These are phyloP conservation scores for Protobothrops mucrosquamatus DNA, from an alignment of 2,113 vertebrate genomes.

Conservation along the genomic window DNA sequence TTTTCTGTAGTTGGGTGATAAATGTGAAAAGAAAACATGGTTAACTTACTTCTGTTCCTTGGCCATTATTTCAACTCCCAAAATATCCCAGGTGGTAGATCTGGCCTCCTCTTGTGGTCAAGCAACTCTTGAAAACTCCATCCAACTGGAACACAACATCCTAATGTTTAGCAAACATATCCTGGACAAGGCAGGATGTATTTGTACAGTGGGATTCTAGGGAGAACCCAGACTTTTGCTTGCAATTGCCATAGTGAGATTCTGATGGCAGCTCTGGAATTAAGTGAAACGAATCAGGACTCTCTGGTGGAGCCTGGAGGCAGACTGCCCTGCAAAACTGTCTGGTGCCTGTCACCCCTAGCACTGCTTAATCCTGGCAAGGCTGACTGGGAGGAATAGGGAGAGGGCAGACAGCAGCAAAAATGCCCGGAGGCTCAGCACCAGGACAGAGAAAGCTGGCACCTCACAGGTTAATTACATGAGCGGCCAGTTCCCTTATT, in stretches of 20 bases:
- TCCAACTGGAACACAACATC: background rate
- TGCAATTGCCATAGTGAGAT: background rate
- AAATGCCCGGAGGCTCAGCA: accelerated
- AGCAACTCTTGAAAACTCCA: background rate
- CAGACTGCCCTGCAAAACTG: background rate
- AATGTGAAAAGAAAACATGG: background rate
- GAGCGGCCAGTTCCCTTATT: slow-evolving; percentile 36
- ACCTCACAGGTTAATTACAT: slow-evolving; percentile 39
- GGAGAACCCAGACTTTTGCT: background rate
- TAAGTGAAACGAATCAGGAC: background rate
- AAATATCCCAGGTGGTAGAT: background rate
- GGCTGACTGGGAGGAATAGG: accelerated
- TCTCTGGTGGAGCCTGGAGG: background rate
- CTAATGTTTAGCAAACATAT: background rate
- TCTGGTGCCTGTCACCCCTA: background rate
- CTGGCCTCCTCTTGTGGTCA: background rate
- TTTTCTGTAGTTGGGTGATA: background rate
- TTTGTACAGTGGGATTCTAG: background rate
- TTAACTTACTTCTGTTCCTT: background rate
- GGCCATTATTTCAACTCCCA: background rate
- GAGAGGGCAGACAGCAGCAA: background rate
- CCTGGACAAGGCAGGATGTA: background rate
- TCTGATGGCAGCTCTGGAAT: background rate
- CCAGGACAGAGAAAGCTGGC: slow-evolving; percentile 6
- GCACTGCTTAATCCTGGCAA: background rate